Evolutionary conservation across 2,797 vertebrate genomes (phyloP).

Genomic region (Graptemys geographica): DNA sequence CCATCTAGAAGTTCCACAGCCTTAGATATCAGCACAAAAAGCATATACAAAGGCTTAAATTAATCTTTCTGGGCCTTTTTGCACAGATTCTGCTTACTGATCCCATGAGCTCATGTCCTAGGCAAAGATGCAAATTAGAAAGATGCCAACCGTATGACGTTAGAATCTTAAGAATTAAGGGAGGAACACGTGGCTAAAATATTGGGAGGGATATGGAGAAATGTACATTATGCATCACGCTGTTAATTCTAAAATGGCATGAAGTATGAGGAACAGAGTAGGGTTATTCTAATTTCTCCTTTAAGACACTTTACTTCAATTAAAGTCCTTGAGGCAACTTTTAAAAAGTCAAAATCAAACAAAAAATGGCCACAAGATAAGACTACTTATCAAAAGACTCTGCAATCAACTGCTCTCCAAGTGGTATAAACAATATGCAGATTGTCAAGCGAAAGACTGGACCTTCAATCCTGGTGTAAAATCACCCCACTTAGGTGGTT

Average conservation of each 20-base stretch:
- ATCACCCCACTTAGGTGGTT: background rate
- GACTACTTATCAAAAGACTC: background rate
- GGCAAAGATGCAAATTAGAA: constrained; percentile 11
- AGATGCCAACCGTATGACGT: background rate
- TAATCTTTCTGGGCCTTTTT: background rate
- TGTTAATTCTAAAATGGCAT: background rate
- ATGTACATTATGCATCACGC: background rate
- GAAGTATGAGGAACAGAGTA: background rate
- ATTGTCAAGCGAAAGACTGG: background rate
- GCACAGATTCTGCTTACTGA: background rate
- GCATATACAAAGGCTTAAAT: background rate
- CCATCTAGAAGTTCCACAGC: background rate
- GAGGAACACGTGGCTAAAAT: background rate
- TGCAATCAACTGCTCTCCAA: constrained; percentile 9
- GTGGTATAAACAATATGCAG: background rate
- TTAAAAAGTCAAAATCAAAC: constrained; percentile 1
- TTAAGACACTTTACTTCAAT: background rate
- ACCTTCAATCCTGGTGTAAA: constrained; percentile 6
- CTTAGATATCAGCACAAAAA: background rate
- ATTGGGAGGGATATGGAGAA: background rate
- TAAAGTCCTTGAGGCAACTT: background rate
- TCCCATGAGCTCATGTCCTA: background rate
- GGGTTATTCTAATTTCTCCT: background rate
- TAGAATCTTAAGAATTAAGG: background rate
- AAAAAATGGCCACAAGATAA: background rate